These are phyloP conservation scores for Psittacula echo DNA, from an alignment of 2,797 vertebrate genomes.

Conservation along the genomic window DNA sequence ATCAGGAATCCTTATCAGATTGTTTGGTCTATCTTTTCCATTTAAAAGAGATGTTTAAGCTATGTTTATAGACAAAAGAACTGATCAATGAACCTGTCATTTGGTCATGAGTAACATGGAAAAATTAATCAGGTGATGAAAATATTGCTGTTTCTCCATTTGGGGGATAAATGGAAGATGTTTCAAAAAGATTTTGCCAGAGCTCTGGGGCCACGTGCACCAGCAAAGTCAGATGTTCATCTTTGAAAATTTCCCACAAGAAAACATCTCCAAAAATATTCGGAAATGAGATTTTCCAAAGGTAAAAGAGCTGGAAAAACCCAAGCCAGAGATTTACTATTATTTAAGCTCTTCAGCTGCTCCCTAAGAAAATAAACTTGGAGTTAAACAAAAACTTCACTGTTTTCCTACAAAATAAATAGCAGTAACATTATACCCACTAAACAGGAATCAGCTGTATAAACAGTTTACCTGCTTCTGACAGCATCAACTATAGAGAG, in stretches of 20 bases:
- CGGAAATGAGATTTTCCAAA: not conserved
- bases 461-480: constrained; percentile 86
- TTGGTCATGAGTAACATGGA: not conserved
- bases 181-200: not conserved
- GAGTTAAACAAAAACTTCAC: constrained; percentile 82
- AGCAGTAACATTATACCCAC: constrained; percentile 83
- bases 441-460: constrained; percentile 91
- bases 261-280: not conserved
- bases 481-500: constrained; percentile 75
- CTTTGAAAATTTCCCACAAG: constrained; percentile 14
- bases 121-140: constrained; percentile 31
- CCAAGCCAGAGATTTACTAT: not conserved
- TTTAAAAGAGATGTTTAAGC: constrained; percentile 60
- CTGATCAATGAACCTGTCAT: constrained; percentile 59
- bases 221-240: not conserved
- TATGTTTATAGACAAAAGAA: constrained; percentile 52
- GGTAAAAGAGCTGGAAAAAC: not conserved
- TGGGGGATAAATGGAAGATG: not conserved
- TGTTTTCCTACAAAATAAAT: constrained; percentile 87
- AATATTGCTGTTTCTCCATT: not conserved
- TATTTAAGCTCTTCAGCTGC: constrained; percentile 76
- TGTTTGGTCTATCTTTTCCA: constrained; percentile 70
- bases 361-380: constrained; percentile 85
- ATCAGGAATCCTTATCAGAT: constrained; percentile 61
- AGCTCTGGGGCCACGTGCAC: not conserved